These are phyloP conservation scores for Eulimnadia texana DNA, from an alignment of 1,140 invertebrate genomes.

Conservation along the genomic window DNA sequence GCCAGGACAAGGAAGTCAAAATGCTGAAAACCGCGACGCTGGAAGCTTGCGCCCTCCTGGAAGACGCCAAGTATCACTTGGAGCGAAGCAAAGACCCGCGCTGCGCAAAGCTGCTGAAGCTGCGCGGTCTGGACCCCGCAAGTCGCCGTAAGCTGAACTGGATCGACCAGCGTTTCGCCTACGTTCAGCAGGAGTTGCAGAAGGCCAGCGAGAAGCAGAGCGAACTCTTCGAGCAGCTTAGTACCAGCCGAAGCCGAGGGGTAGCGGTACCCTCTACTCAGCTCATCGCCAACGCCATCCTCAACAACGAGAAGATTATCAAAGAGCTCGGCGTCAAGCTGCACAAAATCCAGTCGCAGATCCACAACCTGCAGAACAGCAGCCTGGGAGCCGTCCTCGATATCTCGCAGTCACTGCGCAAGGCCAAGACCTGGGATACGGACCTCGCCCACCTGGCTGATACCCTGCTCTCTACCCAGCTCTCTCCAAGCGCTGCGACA, in stretches of 20 bases:
- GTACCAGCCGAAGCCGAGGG: background rate
- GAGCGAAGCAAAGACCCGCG: slow-evolving; percentile 29
- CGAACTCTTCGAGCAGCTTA: background rate
- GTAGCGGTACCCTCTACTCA: background rate
- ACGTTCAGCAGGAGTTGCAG: slow-evolving; percentile 9
- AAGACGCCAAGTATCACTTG: slow-evolving; percentile 40
- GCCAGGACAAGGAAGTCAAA: slow-evolving; percentile 32
- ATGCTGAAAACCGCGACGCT: slow-evolving; percentile 40
- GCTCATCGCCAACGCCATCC: slow-evolving; percentile 1
- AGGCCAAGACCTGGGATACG: background rate
- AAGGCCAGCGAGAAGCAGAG: slow-evolving; percentile 1
- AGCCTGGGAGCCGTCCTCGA: background rate
- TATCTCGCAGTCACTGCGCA: background rate
- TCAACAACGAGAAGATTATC: slow-evolving; percentile 2
- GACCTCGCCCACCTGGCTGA: slow-evolving; percentile 14
- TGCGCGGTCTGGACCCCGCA: slow-evolving; percentile 8
- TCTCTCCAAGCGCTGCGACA: background rate
- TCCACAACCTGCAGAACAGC: background rate
- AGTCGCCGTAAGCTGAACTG: slow-evolving; percentile 9
- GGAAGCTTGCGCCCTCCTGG: slow-evolving; percentile 43
- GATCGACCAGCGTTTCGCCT: background rate
- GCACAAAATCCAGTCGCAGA: background rate
- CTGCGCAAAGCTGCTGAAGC: slow-evolving; percentile 11
- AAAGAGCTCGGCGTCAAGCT: background rate
- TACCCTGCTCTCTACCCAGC: background rate